Evolutionary conservation across 2,113 vertebrate genomes (phyloP).

Genomic region (Malaclemys terrapin): DNA sequence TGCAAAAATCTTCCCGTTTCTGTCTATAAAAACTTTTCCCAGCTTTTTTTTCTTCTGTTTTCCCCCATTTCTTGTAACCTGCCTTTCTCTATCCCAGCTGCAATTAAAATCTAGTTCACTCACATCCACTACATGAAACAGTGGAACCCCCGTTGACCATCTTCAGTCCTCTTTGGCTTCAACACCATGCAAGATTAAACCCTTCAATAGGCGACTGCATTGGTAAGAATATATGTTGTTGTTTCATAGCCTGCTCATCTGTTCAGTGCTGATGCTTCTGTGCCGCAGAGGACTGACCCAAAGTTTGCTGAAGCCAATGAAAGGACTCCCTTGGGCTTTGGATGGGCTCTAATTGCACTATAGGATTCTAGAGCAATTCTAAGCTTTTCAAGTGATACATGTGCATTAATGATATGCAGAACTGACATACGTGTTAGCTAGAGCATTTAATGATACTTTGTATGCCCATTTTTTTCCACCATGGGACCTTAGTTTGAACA

Average conservation of each 20-base stretch:
- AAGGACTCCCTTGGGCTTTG: neutral
- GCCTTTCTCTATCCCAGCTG: neutral
- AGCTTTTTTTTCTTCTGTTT: neutral
- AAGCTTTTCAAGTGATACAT: neutral
- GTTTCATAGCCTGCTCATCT: neutral
- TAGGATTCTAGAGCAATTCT: neutral
- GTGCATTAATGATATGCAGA: neutral
- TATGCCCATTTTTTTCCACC: neutral
- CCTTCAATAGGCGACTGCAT: neutral
- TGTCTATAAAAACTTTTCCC: neutral
- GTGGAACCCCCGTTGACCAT: neutral
- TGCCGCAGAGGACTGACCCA: neutral
- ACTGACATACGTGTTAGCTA: neutral
- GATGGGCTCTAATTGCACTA: neutral
- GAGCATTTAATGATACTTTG: neutral
- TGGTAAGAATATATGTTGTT: neutral
- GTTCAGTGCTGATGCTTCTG: neutral
- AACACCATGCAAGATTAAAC: neutral
- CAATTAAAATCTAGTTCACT: neutral
- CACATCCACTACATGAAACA: neutral
- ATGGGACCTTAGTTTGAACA: neutral
- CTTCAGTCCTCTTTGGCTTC: neutral
- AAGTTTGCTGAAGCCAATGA: neutral
- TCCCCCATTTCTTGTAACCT: neutral
- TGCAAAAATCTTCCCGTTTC: slow-evolving; percentile 43